Evolutionary conservation across 2,888 invertebrate genomes (phyloP).

Genomic region (Dicyrtoma fusca): DNA sequence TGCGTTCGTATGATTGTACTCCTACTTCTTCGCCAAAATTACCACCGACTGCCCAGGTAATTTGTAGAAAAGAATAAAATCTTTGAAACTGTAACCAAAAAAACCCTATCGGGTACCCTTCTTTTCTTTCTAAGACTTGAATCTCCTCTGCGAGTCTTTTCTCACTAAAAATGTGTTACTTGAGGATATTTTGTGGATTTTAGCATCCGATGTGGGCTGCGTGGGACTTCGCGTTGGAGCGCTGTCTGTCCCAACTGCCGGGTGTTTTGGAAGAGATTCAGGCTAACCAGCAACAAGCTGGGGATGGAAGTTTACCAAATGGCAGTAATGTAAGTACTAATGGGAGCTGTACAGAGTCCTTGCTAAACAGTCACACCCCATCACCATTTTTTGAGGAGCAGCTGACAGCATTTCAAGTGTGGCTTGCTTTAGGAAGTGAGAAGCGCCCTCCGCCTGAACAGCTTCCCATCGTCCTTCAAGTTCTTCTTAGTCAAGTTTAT

Average conservation of each 20-base stretch:
- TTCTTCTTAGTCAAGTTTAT: constrained; percentile 70
- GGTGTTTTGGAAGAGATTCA: constrained; percentile 61
- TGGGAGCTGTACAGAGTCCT: constrained; percentile 22
- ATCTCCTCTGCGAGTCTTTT: too few species aligned
- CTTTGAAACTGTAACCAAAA: too few species aligned
- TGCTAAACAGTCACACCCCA: constrained; percentile 65
- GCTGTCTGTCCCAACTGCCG: constrained; percentile 86
- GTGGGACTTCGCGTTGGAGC: constrained; percentile 96
- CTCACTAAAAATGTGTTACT: too few species aligned
- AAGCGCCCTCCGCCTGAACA: constrained; percentile 88
- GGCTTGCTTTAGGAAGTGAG: constrained; percentile 81
- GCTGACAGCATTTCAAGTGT: constrained; percentile 94
- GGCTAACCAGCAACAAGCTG: constrained; percentile 4
- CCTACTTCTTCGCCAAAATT: constrained; percentile 92
- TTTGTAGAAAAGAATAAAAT: too few species aligned
- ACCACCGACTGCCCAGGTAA: constrained; percentile 85
- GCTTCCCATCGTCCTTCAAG: constrained; percentile 85
- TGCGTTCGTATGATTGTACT: constrained; percentile 94
- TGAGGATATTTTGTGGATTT: too few species aligned
- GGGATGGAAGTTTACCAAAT: neutral
- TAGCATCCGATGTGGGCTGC: constrained; percentile 92
- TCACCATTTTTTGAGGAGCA: constrained; percentile 90
- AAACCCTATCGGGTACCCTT: too few species aligned
- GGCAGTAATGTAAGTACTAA: constrained; percentile 14
- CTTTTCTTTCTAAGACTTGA: too few species aligned